Conservation (phyloP, 2,888 invertebrate genomes). For the Blastobasis lacticolella region DNA sequence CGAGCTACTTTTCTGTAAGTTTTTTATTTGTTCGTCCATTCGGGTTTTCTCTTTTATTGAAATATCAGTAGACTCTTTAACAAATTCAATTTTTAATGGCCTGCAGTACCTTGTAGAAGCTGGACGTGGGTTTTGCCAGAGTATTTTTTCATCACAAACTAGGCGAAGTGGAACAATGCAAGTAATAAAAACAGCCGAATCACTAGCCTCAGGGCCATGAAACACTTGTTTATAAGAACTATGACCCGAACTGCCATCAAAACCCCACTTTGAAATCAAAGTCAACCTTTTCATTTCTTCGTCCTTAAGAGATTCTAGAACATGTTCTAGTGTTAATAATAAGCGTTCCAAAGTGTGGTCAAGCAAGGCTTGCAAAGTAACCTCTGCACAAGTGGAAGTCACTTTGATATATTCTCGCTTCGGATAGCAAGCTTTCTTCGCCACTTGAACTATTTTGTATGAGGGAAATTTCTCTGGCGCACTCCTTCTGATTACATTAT, state of each 20-base stretch:
- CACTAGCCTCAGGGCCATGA: background rate
- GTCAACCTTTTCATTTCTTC: background rate
- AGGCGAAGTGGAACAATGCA: background rate
- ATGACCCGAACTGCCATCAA: background rate
- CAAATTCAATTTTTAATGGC: background rate
- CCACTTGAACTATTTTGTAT: conserved; percentile 2
- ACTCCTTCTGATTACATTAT: conserved; percentile 6
- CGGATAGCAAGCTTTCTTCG: background rate
- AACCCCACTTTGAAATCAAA: background rate
- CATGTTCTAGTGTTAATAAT: background rate
- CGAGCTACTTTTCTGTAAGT: background rate
- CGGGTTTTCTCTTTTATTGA: background rate
- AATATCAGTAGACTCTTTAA: background rate
- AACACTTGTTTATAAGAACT: background rate
- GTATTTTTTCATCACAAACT: background rate
- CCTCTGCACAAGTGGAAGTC: background rate
- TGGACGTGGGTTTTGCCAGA: background rate
- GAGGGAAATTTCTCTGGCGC: conserved; percentile 5
- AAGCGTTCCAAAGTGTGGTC: conserved; percentile 1
- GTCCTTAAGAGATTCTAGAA: background rate
- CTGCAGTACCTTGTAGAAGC: background rate
- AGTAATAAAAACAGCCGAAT: background rate
- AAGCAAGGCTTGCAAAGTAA: conserved; percentile 1
- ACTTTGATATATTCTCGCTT: background rate
- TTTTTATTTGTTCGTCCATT: background rate